Base-by-base conservation (phyloP, 2,113 vertebrate species). In the Rhabdornis inornatus region DNA sequence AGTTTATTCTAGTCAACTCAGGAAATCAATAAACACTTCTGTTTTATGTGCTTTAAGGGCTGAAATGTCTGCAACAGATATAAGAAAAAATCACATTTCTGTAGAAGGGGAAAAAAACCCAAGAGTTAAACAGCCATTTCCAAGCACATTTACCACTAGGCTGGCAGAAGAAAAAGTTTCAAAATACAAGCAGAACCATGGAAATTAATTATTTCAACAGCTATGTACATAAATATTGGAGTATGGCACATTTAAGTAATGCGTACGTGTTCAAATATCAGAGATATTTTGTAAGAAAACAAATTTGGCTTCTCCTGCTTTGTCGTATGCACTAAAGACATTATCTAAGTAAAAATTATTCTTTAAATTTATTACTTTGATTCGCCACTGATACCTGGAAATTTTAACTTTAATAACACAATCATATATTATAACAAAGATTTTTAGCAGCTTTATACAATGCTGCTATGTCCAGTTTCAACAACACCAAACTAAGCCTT, bases 11-110 rank as follows among this genome's bases (percentile, higher is more conserved):
- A 87, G 81, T 49, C 89, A 86, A 13, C 71, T 63, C 47, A 47
- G 30, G 89, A 94, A 89, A 93, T 95, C 92, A 95, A 94, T 91
- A 91, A 68, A 60, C 82, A 80, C 18, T 66, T 83, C 56, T 49
- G 40, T 5, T 95, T 94, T 87, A 96, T 76, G 70, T 59, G 78
- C 78, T 95, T 69, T 50, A 95, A 78, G 93, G 74, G 84, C 15
- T 87, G 66, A 91, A 91, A 79, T 0, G 1, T 53, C 83, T 89
- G 68, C 64, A 92, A 93, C 75, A 91, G 87, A 90, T 83, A 22
- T 76, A 91, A 87, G 33, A 37, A 14, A 79, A 72, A 90, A 45
- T 14, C 9, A 55, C 12, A 7, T 11, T 77, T 86, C 50, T 86
- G 39, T 66, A 59, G 55, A 45, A 23, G 4, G 3, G 7, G 1